Conservation (phyloP, 2,888 invertebrate genomes). For the Chromoteleia sp. region DNA sequence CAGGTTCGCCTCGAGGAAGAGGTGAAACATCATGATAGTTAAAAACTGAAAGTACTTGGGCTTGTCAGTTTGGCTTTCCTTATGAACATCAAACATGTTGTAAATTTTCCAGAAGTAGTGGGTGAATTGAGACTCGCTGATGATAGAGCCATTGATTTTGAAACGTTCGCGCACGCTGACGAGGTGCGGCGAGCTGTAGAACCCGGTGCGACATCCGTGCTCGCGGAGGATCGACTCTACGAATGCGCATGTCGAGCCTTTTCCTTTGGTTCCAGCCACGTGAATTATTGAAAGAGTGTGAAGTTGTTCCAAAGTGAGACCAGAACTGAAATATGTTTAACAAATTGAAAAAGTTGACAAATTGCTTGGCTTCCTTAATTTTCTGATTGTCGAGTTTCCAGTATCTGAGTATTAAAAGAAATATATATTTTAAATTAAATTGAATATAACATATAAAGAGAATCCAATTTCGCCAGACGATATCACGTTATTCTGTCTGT, state of each 20-base stretch:
- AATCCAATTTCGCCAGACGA: no score
- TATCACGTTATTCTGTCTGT: no score
- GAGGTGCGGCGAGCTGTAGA: conserved; percentile 98
- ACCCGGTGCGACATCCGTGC: conserved; percentile 95
- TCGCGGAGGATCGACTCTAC: conserved; percentile 94
- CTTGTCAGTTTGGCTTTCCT: conserved; percentile 89
- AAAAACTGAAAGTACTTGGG: conserved; percentile 98
- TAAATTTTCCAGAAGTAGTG: conserved; percentile 93
- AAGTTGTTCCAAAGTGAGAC: conserved; percentile 88
- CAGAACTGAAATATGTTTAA: conserved; percentile 85
- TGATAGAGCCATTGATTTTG: conserved; percentile 92
- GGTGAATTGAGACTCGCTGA: conserved; percentile 91
- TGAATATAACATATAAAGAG: no score
- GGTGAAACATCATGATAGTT: conserved; percentile 95
- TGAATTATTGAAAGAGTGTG: conserved; percentile 94
- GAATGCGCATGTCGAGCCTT: conserved; percentile 97
- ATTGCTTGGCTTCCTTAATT: no score
- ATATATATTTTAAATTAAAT: no score
- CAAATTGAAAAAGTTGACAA: no score
- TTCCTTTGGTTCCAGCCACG: conserved; percentile 98
- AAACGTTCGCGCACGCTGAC: conserved; percentile 96
- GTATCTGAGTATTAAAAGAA: no score
- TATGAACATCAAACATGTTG: conserved; percentile 86
- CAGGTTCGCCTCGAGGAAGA: conserved; percentile 93
- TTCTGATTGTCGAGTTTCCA: no score